A percentile compares a stretch with the other conserved stretches of the same genome.
Evolutionary conservation across 2,113 vertebrate species (phyloP).

Genomic region (Heterocephalus glaber): DNA sequence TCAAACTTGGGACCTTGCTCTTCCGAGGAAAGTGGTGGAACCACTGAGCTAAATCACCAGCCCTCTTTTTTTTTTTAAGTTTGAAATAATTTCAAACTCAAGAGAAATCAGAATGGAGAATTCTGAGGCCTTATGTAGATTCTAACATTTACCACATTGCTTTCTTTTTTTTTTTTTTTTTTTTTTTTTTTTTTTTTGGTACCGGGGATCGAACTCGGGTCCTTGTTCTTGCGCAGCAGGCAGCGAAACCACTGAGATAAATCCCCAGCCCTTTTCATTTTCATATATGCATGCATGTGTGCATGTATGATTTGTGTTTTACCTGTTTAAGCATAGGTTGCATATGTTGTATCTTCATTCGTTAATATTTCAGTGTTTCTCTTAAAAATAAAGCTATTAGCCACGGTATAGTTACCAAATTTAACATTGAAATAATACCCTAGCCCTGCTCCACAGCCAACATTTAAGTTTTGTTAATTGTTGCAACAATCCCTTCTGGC

Average conservation of each 20-base stretch:
- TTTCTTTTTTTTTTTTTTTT: no score
- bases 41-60: no score
- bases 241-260: no score
- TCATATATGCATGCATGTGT: background rate
- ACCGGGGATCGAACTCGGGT: no score
- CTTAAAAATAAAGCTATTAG: background rate
- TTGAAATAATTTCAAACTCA: constrained; percentile 34
- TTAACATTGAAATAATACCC: background rate
- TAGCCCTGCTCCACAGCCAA: background rate
- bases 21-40: no score
- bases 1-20: no score
- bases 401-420: background rate
- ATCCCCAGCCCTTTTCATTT: no score
- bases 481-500: background rate
- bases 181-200: no score
- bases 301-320: background rate
- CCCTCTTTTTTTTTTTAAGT: background rate
- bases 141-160: background rate
- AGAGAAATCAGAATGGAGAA: constrained; percentile 2
- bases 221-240: no score
- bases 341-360: background rate
- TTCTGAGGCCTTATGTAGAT: background rate
- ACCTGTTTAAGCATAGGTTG: background rate
- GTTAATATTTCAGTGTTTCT: background rate
- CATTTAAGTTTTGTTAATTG: constrained; percentile 36